A percentile compares a stretch with the other conserved stretches of the same genome.
These are phyloP conservation scores for Dendrolimus kikuchii DNA, from an alignment of 1,140 invertebrate species.

Conservation along the genomic window DNA sequence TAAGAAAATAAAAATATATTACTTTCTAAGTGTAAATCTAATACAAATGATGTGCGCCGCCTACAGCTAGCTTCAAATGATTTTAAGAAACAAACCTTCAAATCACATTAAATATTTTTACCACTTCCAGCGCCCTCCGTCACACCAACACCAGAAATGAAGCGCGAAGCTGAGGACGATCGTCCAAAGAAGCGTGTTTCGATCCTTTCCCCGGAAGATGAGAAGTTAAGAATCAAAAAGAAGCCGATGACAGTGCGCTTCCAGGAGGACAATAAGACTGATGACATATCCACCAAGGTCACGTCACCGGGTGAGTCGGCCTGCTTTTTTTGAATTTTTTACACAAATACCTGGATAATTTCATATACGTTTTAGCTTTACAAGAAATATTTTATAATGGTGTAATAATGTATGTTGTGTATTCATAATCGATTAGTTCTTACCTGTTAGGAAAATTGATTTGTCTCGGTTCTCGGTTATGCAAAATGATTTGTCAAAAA, in stretches of 20 bases:
- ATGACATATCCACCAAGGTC: slow-evolving; percentile 47
- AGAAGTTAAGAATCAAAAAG: slow-evolving; percentile 54
- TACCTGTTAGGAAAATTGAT: too few relatives aligned
- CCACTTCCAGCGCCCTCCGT: slow-evolving; percentile 8
- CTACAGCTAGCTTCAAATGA: too few relatives aligned
- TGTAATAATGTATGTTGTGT: too few relatives aligned
- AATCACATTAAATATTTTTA: not conserved
- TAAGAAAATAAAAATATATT: too few relatives aligned
- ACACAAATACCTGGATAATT: not conserved
- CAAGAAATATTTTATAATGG: not conserved
- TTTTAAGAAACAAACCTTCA: too few relatives aligned
- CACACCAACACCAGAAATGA: slow-evolving; percentile 30
- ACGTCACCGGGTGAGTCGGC: slow-evolving; percentile 47
- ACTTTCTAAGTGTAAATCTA: too few relatives aligned
- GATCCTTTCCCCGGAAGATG: slow-evolving; percentile 60
- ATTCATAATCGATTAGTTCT: too few relatives aligned
- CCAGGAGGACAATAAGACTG: slow-evolving; percentile 58
- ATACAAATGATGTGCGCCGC: too few relatives aligned
- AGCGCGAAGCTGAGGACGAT: slow-evolving; percentile 51
- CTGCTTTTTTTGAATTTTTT: not conserved
- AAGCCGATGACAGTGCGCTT: slow-evolving; percentile 65
- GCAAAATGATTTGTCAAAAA: too few relatives aligned
- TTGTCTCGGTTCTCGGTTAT: too few relatives aligned
- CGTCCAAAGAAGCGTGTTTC: slow-evolving; percentile 71
- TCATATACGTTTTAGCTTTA: not conserved